These are phyloP conservation scores for Phoeniculus purpureus DNA, from an alignment of 2,797 vertebrate genomes.

Conservation along the genomic window DNA sequence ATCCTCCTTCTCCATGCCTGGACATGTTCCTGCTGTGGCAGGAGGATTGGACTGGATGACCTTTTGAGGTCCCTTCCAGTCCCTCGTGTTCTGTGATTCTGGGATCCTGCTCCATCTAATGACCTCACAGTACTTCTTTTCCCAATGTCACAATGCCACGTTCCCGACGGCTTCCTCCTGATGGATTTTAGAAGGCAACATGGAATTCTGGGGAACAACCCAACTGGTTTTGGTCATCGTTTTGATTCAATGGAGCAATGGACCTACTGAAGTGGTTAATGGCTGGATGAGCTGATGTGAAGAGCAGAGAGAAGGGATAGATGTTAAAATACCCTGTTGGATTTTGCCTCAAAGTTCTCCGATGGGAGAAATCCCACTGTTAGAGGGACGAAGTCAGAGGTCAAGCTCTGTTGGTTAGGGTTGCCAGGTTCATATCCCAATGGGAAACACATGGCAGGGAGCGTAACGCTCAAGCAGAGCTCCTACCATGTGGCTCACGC, in stretches of 20 bases:
- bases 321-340: not conserved
- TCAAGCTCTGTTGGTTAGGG: not conserved
- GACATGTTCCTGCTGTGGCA: too few species aligned
- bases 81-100: too few species aligned
- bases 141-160: not conserved
- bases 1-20: accelerated
- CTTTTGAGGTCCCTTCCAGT: too few species aligned
- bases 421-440: not conserved
- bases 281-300: not conserved
- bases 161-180: accelerated
- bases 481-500: not conserved
- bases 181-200: not conserved
- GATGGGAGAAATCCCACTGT: not conserved
- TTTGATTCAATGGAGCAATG: slow-evolving; percentile 47
- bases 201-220: not conserved
- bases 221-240: not conserved
- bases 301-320: not conserved
- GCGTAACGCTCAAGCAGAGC: slow-evolving; percentile 14
- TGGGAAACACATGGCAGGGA: not conserved
- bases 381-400: slow-evolving; percentile 6
- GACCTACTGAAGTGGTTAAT: slow-evolving; percentile 9
- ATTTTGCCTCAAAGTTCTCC: not conserved
- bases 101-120: not conserved
- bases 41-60: too few species aligned
- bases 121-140: not conserved